phyloP scores from a whole-genome alignment of 2,113 vertebrate species.

The Rhombomys opimus region DNA sequence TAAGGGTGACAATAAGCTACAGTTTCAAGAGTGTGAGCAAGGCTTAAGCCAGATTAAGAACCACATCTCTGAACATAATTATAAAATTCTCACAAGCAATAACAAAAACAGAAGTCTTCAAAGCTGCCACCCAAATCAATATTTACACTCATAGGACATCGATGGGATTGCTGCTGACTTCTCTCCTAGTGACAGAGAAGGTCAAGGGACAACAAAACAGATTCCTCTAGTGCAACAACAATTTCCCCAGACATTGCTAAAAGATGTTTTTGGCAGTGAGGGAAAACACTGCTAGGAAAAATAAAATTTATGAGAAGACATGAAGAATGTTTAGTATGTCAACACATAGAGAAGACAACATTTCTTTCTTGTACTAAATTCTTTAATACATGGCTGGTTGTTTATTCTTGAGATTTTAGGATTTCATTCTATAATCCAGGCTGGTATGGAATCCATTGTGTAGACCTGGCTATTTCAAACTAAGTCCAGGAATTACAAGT shows the following conservation, averaged over 20 bases:
- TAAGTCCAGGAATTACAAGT: neutral
- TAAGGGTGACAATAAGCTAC: neutral
- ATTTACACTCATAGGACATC: neutral
- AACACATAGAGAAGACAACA: neutral
- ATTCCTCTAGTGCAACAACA: neutral
- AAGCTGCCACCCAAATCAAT: neutral
- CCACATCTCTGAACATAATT: neutral
- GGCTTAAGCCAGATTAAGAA: neutral
- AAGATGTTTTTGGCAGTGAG: neutral
- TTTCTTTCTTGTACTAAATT: neutral
- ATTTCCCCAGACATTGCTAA: neutral
- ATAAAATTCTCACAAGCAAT: neutral
- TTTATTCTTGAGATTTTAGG: neutral
- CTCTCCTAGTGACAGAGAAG: neutral
- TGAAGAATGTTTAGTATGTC: neutral
- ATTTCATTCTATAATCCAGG: neutral
- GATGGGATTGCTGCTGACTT: neutral
- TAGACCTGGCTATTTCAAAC: neutral
- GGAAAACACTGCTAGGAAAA: neutral
- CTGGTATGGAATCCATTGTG: no score
- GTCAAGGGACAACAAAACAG: neutral
- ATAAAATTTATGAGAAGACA: neutral
- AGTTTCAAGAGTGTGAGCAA: neutral
- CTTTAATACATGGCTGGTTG: neutral
- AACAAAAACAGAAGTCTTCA: neutral